Evolutionary conservation across 2,797 vertebrate species (phyloP), one percentile per base, ranked within the genome.

Genomic region (Aldrovandia affinis): DNA sequence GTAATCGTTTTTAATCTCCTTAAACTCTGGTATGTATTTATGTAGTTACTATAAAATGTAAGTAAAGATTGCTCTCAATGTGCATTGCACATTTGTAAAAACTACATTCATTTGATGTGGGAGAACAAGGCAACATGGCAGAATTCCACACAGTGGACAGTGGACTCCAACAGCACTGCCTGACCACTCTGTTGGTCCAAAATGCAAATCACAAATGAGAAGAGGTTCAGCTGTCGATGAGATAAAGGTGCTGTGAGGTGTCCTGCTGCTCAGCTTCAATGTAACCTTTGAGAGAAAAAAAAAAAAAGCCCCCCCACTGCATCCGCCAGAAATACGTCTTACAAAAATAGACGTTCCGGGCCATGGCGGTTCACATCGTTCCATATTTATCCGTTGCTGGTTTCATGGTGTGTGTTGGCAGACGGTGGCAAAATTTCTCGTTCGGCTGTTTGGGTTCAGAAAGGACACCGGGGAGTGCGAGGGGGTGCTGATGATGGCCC

Each of bases 1-100:
- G 89, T 83, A 87, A 91, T 90, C 88, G 87, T 92, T 89, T 92
- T 90, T 92, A 89, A 88, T 93, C 86, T 93, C 91, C 91, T 92
- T 81, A 81, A 89, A 89, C 82, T 87, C 42, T 30, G 47, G 75
- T 50, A 8, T 78, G 18, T 39, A 36, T 18, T 70, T 65, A 65
- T 33, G 3, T 65, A 65, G 63, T 30, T 39, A 20, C 5, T 15
- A 73, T 73, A 73, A 33, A 73, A 33, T 42, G 18, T 22, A 12
- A 47, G 18, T 77, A n/a, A 77, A 44, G 25, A 8, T 25, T 47
- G 20, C 22, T 44, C 25, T 77, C 6, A 2, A 47, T 25, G 10
- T 12, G 1, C 30, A 70, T 5, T 3, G 59, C 10, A n/a, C 10
- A 28, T 28, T n/a, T n/a, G 6, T 70, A 20, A 70, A 70, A 20